phyloP scores from a whole-genome alignment of 2,113 vertebrate species.

The Sialia sialis region DNA sequence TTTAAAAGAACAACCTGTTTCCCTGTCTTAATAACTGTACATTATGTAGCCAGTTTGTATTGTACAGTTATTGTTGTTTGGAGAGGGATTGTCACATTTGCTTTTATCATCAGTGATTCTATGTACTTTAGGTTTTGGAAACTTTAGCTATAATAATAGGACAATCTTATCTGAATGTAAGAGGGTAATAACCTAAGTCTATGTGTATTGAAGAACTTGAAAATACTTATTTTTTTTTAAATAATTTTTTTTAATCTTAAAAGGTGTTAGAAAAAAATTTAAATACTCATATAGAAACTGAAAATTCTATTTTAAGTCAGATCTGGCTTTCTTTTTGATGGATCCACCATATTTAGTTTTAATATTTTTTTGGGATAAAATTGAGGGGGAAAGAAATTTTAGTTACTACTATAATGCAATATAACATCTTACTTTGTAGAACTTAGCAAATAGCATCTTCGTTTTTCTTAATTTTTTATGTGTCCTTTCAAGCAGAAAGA shows the following conservation, averaged over 20 bases:
- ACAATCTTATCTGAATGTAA: neutral
- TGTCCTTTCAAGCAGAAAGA: constrained; percentile 44
- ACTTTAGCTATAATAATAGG: neutral
- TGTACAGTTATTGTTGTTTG: neutral
- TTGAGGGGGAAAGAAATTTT: neutral
- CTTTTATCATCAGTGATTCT: neutral
- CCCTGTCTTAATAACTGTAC: neutral
- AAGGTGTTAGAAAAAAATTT: neutral
- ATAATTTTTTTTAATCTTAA: neutral
- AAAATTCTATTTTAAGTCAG: neutral
- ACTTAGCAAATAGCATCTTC: neutral
- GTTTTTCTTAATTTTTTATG: neutral
- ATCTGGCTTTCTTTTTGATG: neutral
- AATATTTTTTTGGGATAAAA: neutral
- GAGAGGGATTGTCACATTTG: neutral
- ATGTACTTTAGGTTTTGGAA: neutral
- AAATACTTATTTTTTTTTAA: neutral
- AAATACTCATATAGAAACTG: neutral
- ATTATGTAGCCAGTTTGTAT: neutral
- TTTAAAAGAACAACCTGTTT: neutral
- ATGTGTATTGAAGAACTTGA: neutral
- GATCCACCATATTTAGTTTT: neutral
- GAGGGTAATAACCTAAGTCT: neutral
- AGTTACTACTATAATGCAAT: neutral
- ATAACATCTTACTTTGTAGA: neutral